Percentiles rank a stretch among this genome's conserved stretches.
phyloP scores from a whole-genome alignment of 2,797 vertebrate species.

The Mycteria americana region DNA sequence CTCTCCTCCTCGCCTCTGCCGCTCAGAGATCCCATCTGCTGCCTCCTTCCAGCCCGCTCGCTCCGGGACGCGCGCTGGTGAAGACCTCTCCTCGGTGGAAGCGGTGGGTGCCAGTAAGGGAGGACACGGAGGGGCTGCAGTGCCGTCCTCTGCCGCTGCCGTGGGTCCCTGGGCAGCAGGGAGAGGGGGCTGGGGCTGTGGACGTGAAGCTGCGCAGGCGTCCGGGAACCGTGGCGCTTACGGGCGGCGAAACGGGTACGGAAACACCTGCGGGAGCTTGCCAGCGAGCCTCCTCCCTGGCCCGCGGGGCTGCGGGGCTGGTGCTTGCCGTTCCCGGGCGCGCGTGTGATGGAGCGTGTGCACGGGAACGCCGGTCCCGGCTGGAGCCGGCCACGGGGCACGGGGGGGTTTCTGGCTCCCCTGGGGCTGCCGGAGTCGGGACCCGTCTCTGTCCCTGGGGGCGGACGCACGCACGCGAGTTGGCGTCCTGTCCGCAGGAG shows the following conservation, averaged over 20 bases:
- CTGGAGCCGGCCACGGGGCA: rapidly evolving
- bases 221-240: rapidly evolving
- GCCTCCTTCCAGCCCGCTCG: neutral
- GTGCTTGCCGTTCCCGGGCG: rapidly evolving
- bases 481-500: neutral
- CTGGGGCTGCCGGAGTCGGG: neutral
- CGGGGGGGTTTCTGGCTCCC: too few species aligned
- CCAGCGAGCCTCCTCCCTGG: rapidly evolving
- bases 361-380: rapidly evolving
- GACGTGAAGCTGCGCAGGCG: rapidly evolving
- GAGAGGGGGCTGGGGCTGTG: neutral
- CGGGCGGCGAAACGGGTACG: rapidly evolving
- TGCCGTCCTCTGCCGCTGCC: neutral
- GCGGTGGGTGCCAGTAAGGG: neutral
- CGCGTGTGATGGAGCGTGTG: rapidly evolving
- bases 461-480: rapidly evolving
- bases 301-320: rapidly evolving
- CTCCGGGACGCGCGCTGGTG: neutral
- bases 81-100: neutral
- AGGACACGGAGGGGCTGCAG: rapidly evolving
- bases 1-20: neutral
- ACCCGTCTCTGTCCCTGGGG: neutral
- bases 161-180: rapidly evolving
- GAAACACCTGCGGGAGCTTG: neutral
- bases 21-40: neutral